phyloP scores from a whole-genome alignment of 92 coral and sea anemone genomes.

The Bergia sp. region DNA sequence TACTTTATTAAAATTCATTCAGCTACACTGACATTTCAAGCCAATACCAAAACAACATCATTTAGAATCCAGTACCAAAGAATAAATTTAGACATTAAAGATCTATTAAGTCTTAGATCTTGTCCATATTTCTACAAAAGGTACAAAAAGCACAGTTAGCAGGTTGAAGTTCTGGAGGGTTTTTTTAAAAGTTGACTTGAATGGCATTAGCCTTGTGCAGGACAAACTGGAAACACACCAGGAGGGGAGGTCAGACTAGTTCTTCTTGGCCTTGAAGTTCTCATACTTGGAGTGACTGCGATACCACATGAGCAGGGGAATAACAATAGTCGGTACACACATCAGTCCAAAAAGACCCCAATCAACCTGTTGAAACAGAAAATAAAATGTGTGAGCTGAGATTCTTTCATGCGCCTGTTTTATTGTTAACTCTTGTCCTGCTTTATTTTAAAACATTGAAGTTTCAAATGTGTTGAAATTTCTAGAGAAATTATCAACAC shows the following conservation, averaged over 20 bases:
- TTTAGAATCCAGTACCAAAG: not conserved
- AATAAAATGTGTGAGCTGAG: not conserved
- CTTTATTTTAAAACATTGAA: too few relatives aligned
- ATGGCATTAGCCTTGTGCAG: conserved; percentile 19
- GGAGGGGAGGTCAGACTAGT: conserved; percentile 50
- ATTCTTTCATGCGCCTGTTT: not conserved
- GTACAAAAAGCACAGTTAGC: not conserved
- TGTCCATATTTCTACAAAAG: too few relatives aligned
- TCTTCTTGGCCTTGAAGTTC: conserved; percentile 86
- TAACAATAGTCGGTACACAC: conserved; percentile 89
- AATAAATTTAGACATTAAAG: not conserved
- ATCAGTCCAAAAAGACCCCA: conserved; percentile 98
- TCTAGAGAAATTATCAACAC: too few relatives aligned
- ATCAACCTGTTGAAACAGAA: conserved; percentile 71
- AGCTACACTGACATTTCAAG: conserved; percentile 30
- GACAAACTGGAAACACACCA: conserved; percentile 11
- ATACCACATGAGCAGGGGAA: conserved; percentile 93
- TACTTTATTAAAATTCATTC: conserved; percentile 39
- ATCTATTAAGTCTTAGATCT: not conserved
- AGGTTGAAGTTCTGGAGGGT: not conserved
- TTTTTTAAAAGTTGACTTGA: not conserved
- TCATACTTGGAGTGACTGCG: conserved; percentile 95
- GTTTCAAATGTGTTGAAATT: too few relatives aligned
- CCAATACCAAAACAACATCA: not conserved
- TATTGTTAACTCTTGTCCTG: not conserved